Conservation (phyloP, 1,140 invertebrate species). For the Oncopeltus fasciatus region DNA sequence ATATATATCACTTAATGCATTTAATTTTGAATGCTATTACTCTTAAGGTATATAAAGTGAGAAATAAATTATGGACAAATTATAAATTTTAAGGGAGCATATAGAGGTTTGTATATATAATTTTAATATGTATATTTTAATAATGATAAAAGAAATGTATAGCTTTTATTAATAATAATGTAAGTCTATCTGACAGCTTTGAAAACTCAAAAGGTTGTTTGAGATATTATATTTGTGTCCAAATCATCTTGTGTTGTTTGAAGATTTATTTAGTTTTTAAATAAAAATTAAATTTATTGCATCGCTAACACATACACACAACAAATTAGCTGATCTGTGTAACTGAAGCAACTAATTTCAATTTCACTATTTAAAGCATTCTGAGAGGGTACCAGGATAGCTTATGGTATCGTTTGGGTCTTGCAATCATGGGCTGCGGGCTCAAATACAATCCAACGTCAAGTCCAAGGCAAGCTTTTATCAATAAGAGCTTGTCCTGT, state of each 20-base stretch:
- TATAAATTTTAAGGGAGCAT: background rate
- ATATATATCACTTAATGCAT: constrained; percentile 3
- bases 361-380: no score
- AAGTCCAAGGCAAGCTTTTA: no score
- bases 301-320: no score
- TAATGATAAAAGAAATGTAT: background rate
- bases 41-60: background rate
- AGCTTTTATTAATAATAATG: background rate
- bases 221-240: background rate
- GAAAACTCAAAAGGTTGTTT: background rate
- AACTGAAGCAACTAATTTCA: no score
- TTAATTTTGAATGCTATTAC: background rate
- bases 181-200: background rate
- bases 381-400: no score
- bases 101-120: constrained; percentile 3
- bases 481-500: no score
- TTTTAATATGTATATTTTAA: constrained; percentile 6
- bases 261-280: background rate
- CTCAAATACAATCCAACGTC: no score
- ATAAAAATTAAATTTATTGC: background rate
- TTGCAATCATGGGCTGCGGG: no score
- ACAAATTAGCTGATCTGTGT: no score
- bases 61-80: background rate
- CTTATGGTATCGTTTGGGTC: no score
- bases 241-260: background rate